Percentiles rank a stretch among this genome's conserved stretches.
Conservation (phyloP, 1,140 invertebrate species). For the Notospermus geniculatus region DNA sequence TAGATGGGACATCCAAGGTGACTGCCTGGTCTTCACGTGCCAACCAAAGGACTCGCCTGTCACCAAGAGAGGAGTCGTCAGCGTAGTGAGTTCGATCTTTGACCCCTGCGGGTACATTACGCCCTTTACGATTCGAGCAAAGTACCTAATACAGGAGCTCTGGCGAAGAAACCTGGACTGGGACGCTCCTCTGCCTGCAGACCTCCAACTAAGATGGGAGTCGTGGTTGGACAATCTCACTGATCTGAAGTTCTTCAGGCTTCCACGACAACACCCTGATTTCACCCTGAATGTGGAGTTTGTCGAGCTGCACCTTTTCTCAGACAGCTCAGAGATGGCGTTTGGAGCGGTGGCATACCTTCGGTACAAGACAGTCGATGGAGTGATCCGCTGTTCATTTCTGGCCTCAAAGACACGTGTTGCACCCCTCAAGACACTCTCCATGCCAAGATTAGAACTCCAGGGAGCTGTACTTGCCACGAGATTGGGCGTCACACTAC, state of each 20-base stretch:
- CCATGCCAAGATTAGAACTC: slow-evolving; percentile 10
- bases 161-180: too few relatives aligned
- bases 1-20: slow-evolving; percentile 10
- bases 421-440: not conserved
- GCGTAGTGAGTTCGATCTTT: not conserved
- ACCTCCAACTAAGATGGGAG: too few relatives aligned
- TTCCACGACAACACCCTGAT: too few relatives aligned
- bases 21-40: slow-evolving; percentile 6
- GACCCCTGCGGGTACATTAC: not conserved
- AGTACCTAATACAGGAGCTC: not conserved
- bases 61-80: not conserved
- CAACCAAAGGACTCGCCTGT: not conserved
- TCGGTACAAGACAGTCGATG: not conserved
- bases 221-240: too few relatives aligned
- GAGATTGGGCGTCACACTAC: not conserved
- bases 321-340: not conserved
- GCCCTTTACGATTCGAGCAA: not conserved
- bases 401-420: not conserved
- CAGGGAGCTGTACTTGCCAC: not conserved
- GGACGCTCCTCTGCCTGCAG: too few relatives aligned
- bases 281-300: not conserved
- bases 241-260: too few relatives aligned
- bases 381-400: not conserved
- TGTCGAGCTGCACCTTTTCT: slow-evolving; percentile 13
- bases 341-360: slow-evolving; percentile 16